Evolutionary conservation across 1,140 invertebrate genomes (phyloP).

Genomic region (Drosophila navojoa): DNA sequence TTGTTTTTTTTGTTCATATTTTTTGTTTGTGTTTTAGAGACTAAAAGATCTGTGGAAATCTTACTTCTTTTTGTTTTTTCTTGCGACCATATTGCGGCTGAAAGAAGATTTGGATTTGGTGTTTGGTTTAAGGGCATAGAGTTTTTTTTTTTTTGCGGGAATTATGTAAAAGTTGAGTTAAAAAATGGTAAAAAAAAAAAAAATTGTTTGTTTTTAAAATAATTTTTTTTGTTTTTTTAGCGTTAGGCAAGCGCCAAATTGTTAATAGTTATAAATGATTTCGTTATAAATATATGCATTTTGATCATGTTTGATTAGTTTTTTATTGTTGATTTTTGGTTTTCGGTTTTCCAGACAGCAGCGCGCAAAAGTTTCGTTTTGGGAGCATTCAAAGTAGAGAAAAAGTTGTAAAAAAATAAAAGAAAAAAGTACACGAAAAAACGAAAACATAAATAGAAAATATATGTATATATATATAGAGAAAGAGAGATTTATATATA

Average conservation of each 20-base stretch:
- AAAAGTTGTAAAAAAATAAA: constrained; percentile 76
- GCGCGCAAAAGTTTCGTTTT: constrained; percentile 68
- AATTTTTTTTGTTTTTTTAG: constrained; percentile 22
- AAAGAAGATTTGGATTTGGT: constrained; percentile 83
- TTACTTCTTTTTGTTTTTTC: constrained; percentile 98
- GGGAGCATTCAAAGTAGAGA: constrained; percentile 79
- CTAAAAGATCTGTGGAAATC: constrained; percentile 84
- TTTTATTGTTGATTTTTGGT: constrained; percentile 15
- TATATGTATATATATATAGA: constrained; percentile 53
- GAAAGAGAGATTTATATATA: constrained; percentile 29
- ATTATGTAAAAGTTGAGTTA: constrained; percentile 26
- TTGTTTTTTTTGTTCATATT: constrained; percentile 24
- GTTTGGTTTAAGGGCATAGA: constrained; percentile 62
- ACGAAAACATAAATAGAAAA: constrained; percentile 58
- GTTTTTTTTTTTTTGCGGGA: constrained; percentile 43
- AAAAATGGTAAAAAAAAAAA: constrained; percentile 10
- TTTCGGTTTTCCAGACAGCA: constrained; percentile 68
- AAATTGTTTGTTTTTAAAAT: constrained; percentile 5
- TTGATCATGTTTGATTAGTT: constrained; percentile 31
- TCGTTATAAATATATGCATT: constrained; percentile 17
- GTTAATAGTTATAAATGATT: constrained; percentile 35
- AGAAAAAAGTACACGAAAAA: constrained; percentile 70
- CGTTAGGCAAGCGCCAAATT: constrained; percentile 63
- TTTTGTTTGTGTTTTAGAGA: constrained; percentile 38
- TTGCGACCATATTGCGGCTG: constrained; percentile 91